These are phyloP conservation scores for Anhinga anhinga DNA, from an alignment of 2,113 vertebrate genomes.

Conservation along the genomic window DNA sequence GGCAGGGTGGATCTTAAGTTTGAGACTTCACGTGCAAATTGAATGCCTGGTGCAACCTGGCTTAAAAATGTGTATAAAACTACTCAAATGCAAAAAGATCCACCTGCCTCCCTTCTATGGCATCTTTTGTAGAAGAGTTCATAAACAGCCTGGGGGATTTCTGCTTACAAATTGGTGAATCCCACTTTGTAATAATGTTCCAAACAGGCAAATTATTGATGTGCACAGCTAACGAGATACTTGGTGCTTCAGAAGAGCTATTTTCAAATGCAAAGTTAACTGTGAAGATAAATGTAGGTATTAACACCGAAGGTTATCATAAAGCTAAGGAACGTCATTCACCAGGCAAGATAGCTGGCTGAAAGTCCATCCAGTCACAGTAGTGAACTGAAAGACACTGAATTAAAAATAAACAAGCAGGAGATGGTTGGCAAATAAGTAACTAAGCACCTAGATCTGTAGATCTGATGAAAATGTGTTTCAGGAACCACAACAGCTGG, in stretches of 20 bases:
- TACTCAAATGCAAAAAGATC: background rate
- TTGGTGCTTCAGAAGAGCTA: background rate
- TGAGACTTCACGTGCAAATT: background rate
- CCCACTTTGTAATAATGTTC: background rate
- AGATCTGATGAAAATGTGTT: background rate
- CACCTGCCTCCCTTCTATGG: background rate
- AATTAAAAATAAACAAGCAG: background rate
- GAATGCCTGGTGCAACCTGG: background rate
- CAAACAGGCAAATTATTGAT: background rate
- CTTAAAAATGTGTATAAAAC: background rate
- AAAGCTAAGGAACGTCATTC: background rate
- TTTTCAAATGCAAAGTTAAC: background rate
- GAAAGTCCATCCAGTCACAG: background rate
- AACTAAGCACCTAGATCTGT: background rate
- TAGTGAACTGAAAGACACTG: background rate
- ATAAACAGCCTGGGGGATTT: background rate
- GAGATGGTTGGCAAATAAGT: background rate
- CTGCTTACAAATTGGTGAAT: background rate
- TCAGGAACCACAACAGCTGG: background rate
- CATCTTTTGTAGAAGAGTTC: background rate
- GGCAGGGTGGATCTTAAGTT: background rate
- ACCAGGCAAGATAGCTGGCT: background rate
- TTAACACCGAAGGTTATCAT: background rate
- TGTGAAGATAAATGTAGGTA: background rate
- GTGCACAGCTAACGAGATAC: background rate